These are phyloP conservation scores for Helleia helle DNA, from an alignment of 2,888 invertebrate genomes.

Conservation along the genomic window DNA sequence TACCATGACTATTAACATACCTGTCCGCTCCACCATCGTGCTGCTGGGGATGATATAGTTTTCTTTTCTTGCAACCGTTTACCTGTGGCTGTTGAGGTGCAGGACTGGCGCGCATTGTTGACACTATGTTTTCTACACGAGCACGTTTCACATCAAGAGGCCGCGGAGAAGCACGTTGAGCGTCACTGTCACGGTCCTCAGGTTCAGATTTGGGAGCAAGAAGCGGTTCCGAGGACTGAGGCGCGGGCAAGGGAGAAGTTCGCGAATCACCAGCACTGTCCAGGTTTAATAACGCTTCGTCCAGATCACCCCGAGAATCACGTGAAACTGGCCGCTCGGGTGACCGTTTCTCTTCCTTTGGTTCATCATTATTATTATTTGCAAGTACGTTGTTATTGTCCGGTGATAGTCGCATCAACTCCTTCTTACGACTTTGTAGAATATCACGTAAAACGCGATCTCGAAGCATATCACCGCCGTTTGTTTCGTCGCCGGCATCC, in stretches of 20 bases:
- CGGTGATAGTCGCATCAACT: conserved; percentile 78
- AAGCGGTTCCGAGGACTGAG: conserved; percentile 69
- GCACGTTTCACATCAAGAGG: conserved; percentile 92
- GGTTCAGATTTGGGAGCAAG: conserved; percentile 79
- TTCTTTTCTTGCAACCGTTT: conserved; percentile 96
- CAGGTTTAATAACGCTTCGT: conserved; percentile 76
- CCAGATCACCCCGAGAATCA: conserved; percentile 76
- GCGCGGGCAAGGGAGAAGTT: conserved; percentile 70
- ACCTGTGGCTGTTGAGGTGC: conserved; percentile 82
- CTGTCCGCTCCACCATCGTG: conserved; percentile 83
- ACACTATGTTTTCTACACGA: conserved; percentile 95
- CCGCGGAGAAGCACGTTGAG: conserved; percentile 69
- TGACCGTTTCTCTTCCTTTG: conserved; percentile 67
- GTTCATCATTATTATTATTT: conserved; percentile 72
- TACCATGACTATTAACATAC: conserved; percentile 64
- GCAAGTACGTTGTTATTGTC: conserved; percentile 75
- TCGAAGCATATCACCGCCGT: conserved; percentile 69
- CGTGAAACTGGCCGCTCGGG: conserved; percentile 77
- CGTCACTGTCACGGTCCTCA: conserved; percentile 75
- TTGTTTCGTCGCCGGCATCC: conserved; percentile 70
- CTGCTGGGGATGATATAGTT: conserved; percentile 96
- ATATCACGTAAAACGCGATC: conserved; percentile 94
- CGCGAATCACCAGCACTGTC: conserved; percentile 69
- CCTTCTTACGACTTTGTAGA: conserved; percentile 90
- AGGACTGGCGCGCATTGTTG: conserved; percentile 92